phyloP scores from a whole-genome alignment of 2,888 invertebrate species.

The Tetheella fluctuosa region DNA sequence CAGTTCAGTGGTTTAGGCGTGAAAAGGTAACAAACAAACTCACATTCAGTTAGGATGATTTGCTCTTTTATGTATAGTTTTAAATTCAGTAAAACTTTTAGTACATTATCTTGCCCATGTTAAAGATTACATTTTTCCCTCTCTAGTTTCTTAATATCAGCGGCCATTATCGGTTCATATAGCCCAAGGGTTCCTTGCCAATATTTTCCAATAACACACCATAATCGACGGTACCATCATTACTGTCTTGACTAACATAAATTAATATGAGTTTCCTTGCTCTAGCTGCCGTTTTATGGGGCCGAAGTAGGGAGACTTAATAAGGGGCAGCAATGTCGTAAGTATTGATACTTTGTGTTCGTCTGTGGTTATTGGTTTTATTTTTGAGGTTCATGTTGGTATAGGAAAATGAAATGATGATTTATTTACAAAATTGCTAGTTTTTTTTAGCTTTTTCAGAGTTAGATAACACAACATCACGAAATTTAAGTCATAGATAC shows the following conservation, averaged over 20 bases:
- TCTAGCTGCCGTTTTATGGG: conserved; percentile 42
- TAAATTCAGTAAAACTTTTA: no score
- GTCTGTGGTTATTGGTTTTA: conserved; percentile 39
- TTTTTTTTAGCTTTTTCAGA: no score
- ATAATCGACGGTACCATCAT: conserved; percentile 75
- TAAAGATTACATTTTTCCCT: neutral
- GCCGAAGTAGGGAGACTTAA: conserved; percentile 25
- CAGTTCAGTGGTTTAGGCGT: no score
- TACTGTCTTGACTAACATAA: conserved; percentile 78
- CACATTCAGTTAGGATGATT: no score
- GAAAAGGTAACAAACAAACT: no score
- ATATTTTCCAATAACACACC: conserved; percentile 77
- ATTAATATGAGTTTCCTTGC: conserved; percentile 71
- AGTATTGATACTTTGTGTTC: conserved; percentile 41
- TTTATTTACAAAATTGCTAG: no score
- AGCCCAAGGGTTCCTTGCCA: conserved; percentile 51
- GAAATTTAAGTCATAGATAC: no score
- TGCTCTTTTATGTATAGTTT: no score
- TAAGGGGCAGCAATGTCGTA: conserved; percentile 21
- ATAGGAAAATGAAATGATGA: no score
- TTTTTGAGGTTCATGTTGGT: no score
- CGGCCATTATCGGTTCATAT: conserved; percentile 17
- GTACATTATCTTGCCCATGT: no score
- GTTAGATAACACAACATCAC: no score
- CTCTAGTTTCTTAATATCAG: neutral